Evolutionary conservation across 2,888 invertebrate species (phyloP).

Genomic region (Pachydiplax longipennis): DNA sequence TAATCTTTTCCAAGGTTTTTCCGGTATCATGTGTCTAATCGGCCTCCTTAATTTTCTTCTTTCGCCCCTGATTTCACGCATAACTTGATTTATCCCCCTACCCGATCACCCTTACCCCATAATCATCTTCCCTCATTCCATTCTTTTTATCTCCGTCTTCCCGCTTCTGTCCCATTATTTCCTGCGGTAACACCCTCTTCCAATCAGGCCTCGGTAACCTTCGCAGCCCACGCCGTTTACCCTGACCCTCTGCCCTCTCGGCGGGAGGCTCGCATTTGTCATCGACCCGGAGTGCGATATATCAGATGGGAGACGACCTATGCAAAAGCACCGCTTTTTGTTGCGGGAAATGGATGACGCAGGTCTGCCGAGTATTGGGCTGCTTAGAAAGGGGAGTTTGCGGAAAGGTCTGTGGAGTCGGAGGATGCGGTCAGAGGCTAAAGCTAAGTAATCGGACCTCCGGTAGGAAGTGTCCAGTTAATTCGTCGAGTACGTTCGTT

Average conservation of each 20-base stretch:
- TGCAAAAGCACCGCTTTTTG: constrained; percentile 24
- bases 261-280: constrained; percentile 26
- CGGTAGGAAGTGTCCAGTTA: not conserved
- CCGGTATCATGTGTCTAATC: not conserved
- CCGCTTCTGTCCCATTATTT: not conserved
- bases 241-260: not conserved
- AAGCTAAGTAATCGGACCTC: not conserved
- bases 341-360: not conserved
- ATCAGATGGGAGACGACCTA: not conserved
- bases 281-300: constrained; percentile 27
- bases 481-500: too few species aligned
- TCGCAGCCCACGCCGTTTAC: not conserved
- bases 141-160: not conserved
- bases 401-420: not conserved
- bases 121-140: not conserved
- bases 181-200: not conserved
- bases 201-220: not conserved
- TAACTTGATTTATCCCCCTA: not conserved
- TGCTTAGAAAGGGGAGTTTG: not conserved
- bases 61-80: not conserved
- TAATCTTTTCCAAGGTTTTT: not conserved
- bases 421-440: not conserved
- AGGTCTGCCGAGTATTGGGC: not conserved
- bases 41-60: not conserved
- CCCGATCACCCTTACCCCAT: not conserved